Conservation (phyloP, 2,113 vertebrate species). For the Morone saxatilis region DNA sequence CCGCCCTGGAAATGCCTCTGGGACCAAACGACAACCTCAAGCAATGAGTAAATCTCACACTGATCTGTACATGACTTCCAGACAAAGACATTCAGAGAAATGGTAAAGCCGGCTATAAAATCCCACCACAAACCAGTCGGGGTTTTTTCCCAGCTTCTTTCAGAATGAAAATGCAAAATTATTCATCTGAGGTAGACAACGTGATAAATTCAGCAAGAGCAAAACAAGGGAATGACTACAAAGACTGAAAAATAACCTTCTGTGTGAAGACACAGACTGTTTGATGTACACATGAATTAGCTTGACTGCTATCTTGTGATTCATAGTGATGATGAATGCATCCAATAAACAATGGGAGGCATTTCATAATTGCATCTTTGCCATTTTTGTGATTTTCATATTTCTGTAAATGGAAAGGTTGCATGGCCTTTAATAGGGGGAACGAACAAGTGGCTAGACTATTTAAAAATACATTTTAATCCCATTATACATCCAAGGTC, state of each 20-base stretch:
- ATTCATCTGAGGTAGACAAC: slow-evolving; percentile 24
- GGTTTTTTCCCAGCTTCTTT: neutral
- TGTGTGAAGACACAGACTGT: slow-evolving; percentile 8
- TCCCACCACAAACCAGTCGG: neutral
- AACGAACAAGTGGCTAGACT: neutral
- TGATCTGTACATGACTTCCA: slow-evolving; percentile 46
- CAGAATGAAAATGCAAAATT: slow-evolving; percentile 33
- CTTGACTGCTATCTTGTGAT: slow-evolving; percentile 11
- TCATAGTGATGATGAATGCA: slow-evolving; percentile 13
- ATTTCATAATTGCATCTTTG: slow-evolving; percentile 6
- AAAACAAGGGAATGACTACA: slow-evolving; percentile 8
- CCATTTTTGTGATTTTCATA: slow-evolving; percentile 17
- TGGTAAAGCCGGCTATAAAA: slow-evolving; percentile 3
- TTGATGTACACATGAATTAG: slow-evolving; percentile 6
- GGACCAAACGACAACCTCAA: slow-evolving; percentile 57
- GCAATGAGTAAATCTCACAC: slow-evolving; percentile 56
- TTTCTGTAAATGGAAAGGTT: slow-evolving; percentile 5
- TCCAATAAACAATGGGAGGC: neutral
- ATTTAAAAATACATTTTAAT: slow-evolving; percentile 41
- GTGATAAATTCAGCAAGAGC: slow-evolving; percentile 20
- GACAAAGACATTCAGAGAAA: slow-evolving; percentile 47
- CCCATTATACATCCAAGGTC: slow-evolving; percentile 26
- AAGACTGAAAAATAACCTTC: slow-evolving; percentile 21
- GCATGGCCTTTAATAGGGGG: neutral
- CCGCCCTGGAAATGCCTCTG: slow-evolving; percentile 66